These are phyloP conservation scores for Megaceryle torquata DNA, from an alignment of 2,113 vertebrate genomes.

Conservation along the genomic window DNA sequence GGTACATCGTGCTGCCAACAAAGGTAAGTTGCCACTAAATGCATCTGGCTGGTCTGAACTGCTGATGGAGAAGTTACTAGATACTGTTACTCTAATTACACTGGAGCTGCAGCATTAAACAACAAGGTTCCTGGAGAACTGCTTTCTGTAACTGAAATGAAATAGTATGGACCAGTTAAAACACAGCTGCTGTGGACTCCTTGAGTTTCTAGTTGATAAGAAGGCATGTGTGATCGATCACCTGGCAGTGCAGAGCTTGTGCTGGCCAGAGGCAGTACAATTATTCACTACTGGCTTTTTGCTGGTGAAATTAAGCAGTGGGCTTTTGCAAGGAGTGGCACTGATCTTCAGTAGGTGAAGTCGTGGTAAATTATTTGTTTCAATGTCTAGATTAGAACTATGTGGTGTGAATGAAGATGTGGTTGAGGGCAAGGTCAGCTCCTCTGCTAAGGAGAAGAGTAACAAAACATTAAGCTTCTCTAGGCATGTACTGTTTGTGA, in stretches of 20 bases:
- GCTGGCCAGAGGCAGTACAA: not conserved
- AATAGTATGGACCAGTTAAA: not conserved
- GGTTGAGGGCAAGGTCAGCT: not conserved
- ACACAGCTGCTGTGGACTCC: not conserved
- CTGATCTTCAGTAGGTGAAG: not conserved
- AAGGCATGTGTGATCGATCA: not conserved
- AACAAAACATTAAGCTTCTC: not conserved
- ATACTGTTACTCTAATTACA: too few relatives aligned
- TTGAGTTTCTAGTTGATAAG: rapidly evolving
- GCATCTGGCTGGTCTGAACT: not conserved
- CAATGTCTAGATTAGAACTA: not conserved
- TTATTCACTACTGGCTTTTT: not conserved
- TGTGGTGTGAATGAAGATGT: not conserved
- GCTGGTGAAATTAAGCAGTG: not conserved
- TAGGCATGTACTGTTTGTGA: conserved; percentile 76
- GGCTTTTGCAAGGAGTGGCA: not conserved
- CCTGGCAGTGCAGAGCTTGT: not conserved
- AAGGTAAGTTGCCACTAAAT: not conserved
- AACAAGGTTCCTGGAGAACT: not conserved
- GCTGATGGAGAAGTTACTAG: not conserved
- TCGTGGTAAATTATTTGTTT: not conserved
- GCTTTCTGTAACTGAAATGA: not conserved
- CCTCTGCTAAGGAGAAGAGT: not conserved
- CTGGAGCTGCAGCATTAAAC: not conserved
- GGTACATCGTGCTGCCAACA: not conserved